phyloP scores from a whole-genome alignment of 1,140 invertebrate genomes.

The Asbolus verrucosus region DNA sequence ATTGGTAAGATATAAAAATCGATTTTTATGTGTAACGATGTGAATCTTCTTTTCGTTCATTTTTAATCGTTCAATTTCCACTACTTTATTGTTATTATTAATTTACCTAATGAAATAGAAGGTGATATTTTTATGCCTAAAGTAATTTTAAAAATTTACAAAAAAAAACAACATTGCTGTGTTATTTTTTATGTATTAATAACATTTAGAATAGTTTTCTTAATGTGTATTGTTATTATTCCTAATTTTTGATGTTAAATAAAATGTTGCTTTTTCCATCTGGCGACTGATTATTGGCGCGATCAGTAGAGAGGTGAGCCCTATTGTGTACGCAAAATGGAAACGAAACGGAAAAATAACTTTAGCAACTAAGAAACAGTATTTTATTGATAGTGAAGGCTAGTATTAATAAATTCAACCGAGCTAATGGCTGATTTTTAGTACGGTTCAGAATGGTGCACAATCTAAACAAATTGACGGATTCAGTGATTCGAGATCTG shows the following conservation, averaged over 20 bases:
- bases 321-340: no score
- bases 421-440: no score
- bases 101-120: constrained; percentile 31
- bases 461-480: no score
- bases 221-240: constrained; percentile 44
- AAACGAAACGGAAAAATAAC: no score
- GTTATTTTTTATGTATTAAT: constrained; percentile 25
- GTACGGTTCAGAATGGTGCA: no score
- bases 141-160: constrained; percentile 14
- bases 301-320: no score
- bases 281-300: no score
- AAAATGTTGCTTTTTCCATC: constrained; percentile 41
- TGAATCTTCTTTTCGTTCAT: constrained; percentile 3
- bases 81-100: not conserved
- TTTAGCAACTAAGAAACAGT: no score
- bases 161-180: constrained; percentile 32
- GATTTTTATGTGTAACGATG: constrained; percentile 21
- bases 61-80: not conserved
- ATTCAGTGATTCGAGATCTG: no score
- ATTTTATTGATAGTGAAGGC: no score
- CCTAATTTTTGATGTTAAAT: constrained; percentile 40
- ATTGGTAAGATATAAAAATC: not conserved
- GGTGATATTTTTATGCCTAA: constrained; percentile 45
- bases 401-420: no score
- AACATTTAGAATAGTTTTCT: constrained; percentile 23